Evolutionary conservation across 23 tunicate species (phyloP), one percentile per base, ranked within the genome.

Genomic region (Phallusia fumigata): DNA sequence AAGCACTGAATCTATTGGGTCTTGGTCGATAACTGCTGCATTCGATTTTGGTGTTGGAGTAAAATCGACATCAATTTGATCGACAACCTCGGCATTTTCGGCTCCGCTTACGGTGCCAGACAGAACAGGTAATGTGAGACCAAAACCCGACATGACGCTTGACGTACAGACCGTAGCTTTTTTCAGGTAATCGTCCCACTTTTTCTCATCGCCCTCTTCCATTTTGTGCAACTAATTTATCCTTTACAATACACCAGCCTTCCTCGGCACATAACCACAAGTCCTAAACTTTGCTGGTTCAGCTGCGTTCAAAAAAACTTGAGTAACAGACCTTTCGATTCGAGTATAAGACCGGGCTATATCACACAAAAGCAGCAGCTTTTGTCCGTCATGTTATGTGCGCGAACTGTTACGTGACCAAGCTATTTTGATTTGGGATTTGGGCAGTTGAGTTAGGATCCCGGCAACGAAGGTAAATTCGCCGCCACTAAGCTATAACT

Each of bases 141-240:
- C 81, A 36, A 77, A 77, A 18, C 81, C 81, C 10, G 81, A 34
- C 81, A 77, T 35, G 44, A 77, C 53, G 22, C n/a, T 34, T 0
- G 81, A 32, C 22, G 58, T 77, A 18, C 81, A 77, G 6, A 34
- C 36, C 28, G 81, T 45, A 22, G 30, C 36, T 45, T 45, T 44
- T 11, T 34, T 32, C 33, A 77, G 31, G 36, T 31, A 77, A 6
- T 77, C 81, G 53, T 35, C 81, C 81, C 81, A 77, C 12, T 40
- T 36, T 35, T 77, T 34, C 81, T 30, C 28, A 24, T 13, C 69
- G 69, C 3, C 69, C 28, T 13, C 69, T 22, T 58, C 69, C 69
- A 58, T 58, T 58, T 1, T 58, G 47, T 10, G 47, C 47, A 40
- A 40, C 69, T 22, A 58, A 24, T 6, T 58, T 24, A 58, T 5